Conservation (phyloP, 2,113 vertebrate species). For the Corvus moneduloides region DNA sequence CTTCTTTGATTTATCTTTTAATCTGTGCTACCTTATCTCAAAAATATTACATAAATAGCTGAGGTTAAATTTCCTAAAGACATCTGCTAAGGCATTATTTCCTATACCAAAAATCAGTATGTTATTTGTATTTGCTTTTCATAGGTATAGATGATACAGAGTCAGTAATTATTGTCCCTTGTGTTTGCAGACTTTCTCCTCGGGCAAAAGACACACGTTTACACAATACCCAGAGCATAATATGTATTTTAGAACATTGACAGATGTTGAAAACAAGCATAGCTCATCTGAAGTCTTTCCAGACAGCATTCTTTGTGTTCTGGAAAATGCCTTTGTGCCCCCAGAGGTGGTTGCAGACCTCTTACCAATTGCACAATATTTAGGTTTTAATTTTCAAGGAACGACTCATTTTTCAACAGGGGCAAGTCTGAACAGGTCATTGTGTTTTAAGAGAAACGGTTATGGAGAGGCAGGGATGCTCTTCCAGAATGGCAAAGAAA, state of each 20-base stretch:
- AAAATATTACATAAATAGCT: not conserved
- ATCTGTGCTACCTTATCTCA: not conserved
- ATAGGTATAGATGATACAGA: not conserved
- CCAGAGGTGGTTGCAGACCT: not conserved
- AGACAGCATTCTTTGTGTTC: not conserved
- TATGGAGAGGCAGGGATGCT: not conserved
- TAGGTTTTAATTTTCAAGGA: not conserved
- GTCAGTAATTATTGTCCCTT: not conserved
- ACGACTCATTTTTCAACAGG: not conserved
- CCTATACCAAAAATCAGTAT: not conserved
- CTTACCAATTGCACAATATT: fast-evolving
- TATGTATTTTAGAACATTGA: not conserved
- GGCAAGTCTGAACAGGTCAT: fast-evolving
- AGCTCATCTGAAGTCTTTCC: not conserved
- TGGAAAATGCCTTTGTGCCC: not conserved
- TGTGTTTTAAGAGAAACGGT: not conserved
- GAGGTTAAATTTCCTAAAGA: not conserved
- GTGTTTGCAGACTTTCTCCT: not conserved
- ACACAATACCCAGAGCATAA: not conserved
- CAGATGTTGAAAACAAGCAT: not conserved
- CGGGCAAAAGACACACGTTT: not conserved
- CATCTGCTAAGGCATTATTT: not conserved
- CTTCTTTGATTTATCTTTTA: not conserved
- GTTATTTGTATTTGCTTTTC: not conserved
- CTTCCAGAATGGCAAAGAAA: not conserved